These are phyloP conservation scores for Acanthurus leucopareius DNA, from an alignment of 2,797 vertebrate genomes.

Conservation along the genomic window DNA sequence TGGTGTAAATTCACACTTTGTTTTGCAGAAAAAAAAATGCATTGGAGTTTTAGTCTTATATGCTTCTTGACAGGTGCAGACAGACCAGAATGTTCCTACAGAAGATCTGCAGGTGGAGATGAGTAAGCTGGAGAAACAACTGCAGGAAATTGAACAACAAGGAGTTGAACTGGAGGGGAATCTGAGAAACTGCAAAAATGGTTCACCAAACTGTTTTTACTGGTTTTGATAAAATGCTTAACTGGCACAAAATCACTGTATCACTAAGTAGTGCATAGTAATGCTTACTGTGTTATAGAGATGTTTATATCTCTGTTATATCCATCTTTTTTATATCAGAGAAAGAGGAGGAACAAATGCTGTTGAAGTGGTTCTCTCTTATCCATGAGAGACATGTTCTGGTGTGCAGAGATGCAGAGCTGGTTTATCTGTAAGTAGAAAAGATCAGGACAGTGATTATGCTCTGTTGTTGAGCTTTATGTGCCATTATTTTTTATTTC, in stretches of 20 bases:
- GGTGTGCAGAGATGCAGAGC: constrained; percentile 89
- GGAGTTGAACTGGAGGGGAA: constrained; percentile 90
- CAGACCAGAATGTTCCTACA: constrained; percentile 86
- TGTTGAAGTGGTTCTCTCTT: constrained; percentile 93
- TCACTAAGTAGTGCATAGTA: neutral
- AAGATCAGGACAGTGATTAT: neutral
- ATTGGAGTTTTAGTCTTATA: neutral
- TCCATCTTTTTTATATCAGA: constrained; percentile 77
- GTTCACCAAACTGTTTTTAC: constrained; percentile 65
- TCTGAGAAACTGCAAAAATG: constrained; percentile 85
- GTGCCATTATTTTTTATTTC: neutral
- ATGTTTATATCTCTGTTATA: neutral
- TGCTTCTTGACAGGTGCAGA: constrained; percentile 86
- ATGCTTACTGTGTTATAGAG: neutral
- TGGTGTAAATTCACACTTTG: neutral
- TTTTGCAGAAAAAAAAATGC: neutral
- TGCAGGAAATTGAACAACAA: constrained; percentile 89
- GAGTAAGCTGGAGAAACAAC: constrained; percentile 86
- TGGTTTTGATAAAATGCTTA: neutral
- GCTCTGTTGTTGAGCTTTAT: neutral
- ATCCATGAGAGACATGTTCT: constrained; percentile 91
- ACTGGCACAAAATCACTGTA: neutral
- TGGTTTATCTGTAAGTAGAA: constrained; percentile 91
- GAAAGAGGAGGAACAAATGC: constrained; percentile 87
- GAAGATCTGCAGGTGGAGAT: constrained; percentile 89